A percentile compares a stretch with the other conserved stretches of the same genome.
These are phyloP conservation scores for Oncorhynchus mykiss DNA, from an alignment of 2,113 vertebrate species.

Conservation along the genomic window DNA sequence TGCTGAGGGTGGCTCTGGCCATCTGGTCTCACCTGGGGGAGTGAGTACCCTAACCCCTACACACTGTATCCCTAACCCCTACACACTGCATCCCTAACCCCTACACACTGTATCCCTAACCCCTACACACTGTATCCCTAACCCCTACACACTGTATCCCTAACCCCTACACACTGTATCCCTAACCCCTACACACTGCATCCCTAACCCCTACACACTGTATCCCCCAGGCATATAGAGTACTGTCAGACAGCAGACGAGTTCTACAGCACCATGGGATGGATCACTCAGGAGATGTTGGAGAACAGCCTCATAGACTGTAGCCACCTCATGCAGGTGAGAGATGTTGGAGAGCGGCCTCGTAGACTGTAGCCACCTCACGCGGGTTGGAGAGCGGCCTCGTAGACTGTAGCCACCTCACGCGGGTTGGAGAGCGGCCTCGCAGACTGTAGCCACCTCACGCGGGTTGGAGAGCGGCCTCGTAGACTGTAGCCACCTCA, in stretches of 20 bases:
- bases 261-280: slow-evolving; percentile 97
- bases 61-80: not conserved
- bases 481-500: too few species aligned
- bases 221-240: not conserved
- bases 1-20: slow-evolving; percentile 90
- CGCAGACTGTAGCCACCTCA: too few species aligned
- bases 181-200: too few species aligned
- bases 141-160: not conserved
- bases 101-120: too few species aligned
- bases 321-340: too few species aligned
- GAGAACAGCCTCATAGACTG: slow-evolving; percentile 55
- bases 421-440: too few species aligned
- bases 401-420: too few species aligned
- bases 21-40: slow-evolving; percentile 96
- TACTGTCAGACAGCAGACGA: slow-evolving; percentile 78
- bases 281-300: slow-evolving; percentile 94
- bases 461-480: too few species aligned
- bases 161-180: not conserved
- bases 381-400: too few species aligned
- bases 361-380: too few species aligned
- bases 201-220: not conserved
- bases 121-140: not conserved
- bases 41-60: slow-evolving; percentile 74
- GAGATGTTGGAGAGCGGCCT: too few species aligned
- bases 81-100: not conserved